phyloP scores from a whole-genome alignment of 2,113 vertebrate species.

The Capreolus pygargus region DNA sequence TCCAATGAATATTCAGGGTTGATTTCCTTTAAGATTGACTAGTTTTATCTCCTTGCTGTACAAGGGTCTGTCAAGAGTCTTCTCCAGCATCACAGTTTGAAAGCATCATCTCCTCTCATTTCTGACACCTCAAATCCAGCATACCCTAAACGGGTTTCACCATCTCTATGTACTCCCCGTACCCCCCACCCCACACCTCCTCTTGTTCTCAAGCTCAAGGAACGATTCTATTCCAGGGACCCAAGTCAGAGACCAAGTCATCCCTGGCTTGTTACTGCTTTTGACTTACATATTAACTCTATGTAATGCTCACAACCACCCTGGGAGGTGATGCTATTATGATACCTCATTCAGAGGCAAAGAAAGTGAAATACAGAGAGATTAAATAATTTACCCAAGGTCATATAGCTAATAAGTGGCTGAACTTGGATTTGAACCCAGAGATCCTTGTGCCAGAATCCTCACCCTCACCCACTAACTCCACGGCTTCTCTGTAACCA shows the following conservation, averaged over 20 bases:
- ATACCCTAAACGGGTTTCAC: rapidly evolving
- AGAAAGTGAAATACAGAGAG: background rate
- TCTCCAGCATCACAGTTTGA: background rate
- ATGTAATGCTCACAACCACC: background rate
- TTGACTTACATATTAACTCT: background rate
- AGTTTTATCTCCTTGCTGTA: background rate
- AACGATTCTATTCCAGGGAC: background rate
- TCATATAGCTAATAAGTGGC: background rate
- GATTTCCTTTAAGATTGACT: background rate
- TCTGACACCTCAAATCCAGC: background rate
- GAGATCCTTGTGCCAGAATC: background rate
- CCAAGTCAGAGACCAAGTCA: background rate
- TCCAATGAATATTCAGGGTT: background rate
- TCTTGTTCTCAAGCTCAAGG: background rate
- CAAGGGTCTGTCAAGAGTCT: background rate
- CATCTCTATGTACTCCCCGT: background rate
- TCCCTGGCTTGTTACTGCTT: background rate
- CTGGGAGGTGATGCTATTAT: background rate
- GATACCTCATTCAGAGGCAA: background rate
- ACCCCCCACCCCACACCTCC: background rate
- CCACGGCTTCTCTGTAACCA: background rate
- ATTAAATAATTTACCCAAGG: background rate
- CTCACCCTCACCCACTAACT: background rate
- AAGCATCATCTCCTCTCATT: background rate
- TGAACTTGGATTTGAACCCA: background rate